Evolutionary conservation across 2,888 invertebrate genomes (phyloP), one percentile per base, ranked within the genome.

Genomic region (Harpagoxenus sublaevis): DNA sequence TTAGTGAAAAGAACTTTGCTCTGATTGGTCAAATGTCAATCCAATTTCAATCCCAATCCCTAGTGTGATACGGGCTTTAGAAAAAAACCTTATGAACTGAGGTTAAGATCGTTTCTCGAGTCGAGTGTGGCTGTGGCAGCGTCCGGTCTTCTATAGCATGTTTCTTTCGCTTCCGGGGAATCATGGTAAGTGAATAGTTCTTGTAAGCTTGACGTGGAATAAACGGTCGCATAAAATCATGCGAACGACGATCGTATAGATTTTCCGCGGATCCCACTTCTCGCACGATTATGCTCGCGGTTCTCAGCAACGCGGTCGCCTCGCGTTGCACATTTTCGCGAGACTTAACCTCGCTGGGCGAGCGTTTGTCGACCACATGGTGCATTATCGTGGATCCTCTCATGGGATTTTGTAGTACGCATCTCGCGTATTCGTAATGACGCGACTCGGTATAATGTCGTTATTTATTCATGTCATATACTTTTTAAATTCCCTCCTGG

Each of bases 161-260:
- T 90, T 84, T 90, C 93, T 93, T 93, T 93, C 85, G 87, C 88
- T 92, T 93, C 93, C 92, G 92, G 92, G 89, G 81, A 79, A 93
- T 75, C 92, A 93, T 93, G 93, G 93, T 93, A 86, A 93, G 93
- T 89, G 86, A 78, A 78, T 68, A 86, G 73, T 65, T 28, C 42
- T 85, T 84, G 81, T 75, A 57, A 83, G 79, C 66, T 82, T 83
- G 55, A 42, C 78, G 74, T 23, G 23, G 23, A 81, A 10, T 87
- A 74, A 51, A 90, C 89, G 45, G 28, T 45, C 62, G 45, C 84
- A 28, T 70, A 83, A 88, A 83, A 75, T 78, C 78, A 10, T 85
- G 55, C 51, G 55, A 85, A 86, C 18, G 18, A 23, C 39, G 0
- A 39, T 81, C 68, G 63, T 45, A 65, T 73, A 63, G 48, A 39